These are phyloP conservation scores for Phalangium opilio DNA, from an alignment of 2,888 invertebrate genomes.

Conservation along the genomic window DNA sequence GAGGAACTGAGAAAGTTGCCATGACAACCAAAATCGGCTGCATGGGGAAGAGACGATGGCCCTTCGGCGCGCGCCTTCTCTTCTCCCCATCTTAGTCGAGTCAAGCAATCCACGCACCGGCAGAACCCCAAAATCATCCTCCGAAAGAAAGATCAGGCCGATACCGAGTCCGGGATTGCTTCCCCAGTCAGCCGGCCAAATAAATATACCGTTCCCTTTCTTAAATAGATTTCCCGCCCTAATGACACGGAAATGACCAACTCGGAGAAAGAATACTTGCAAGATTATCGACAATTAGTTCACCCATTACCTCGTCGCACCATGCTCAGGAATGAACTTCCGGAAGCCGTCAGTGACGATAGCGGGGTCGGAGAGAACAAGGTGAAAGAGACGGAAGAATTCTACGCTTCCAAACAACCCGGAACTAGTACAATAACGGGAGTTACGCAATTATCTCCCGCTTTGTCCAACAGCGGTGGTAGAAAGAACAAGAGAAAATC, in stretches of 20 bases:
- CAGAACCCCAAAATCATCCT: neutral
- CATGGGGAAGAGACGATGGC: neutral
- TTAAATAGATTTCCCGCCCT: no score
- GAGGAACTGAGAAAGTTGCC: no score
- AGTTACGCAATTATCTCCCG: conserved; percentile 41
- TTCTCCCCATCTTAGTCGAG: neutral
- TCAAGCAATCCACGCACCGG: neutral
- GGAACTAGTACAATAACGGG: conserved; percentile 29
- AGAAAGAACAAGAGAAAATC: conserved; percentile 49
- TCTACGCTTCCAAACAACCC: no score
- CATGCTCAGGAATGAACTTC: conserved; percentile 6
- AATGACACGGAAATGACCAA: no score
- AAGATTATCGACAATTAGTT: no score
- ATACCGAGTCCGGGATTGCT: no score
- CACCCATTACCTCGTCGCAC: no score
- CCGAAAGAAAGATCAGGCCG: conserved; percentile 3
- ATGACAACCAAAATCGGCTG: no score
- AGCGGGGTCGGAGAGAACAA: conserved; percentile 41
- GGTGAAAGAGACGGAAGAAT: no score
- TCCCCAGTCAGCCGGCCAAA: no score
- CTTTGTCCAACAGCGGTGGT: conserved; percentile 27
- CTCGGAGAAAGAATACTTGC: no score
- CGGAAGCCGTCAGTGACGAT: conserved; percentile 44
- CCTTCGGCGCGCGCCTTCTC: neutral
- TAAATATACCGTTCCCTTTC: no score